Conservation (phyloP, 2,113 vertebrate species). For the Isurus oxyrinchus region DNA sequence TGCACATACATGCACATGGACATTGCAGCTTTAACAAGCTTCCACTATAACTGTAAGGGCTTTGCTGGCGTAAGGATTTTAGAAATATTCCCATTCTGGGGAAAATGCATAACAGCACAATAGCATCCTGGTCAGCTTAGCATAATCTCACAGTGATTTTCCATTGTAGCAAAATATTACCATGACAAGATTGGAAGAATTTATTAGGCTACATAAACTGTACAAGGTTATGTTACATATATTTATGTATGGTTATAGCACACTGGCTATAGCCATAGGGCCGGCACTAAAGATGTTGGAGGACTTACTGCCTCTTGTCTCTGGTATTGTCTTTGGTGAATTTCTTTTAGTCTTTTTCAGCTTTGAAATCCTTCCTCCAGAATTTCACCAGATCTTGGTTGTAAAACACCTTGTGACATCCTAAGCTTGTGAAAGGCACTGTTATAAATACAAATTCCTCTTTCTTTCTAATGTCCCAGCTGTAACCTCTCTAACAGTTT, state of each 20-base stretch:
- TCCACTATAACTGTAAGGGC: no score
- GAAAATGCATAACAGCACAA: background rate
- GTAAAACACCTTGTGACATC: background rate
- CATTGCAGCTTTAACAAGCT: background rate
- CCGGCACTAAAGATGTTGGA: background rate
- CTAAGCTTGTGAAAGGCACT: background rate
- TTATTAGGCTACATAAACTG: background rate
- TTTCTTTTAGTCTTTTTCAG: background rate
- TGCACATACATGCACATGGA: rapidly evolving
- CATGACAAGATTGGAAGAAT: background rate
- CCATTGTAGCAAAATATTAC: background rate
- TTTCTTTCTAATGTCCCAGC: background rate
- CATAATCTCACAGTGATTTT: background rate
- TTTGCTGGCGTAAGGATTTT: background rate
- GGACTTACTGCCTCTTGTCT: background rate
- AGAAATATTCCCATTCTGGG: background rate
- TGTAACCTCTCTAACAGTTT: background rate
- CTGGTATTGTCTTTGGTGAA: background rate
- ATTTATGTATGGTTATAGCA: background rate
- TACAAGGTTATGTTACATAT: background rate
- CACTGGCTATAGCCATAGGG: background rate
- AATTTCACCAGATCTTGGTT: background rate
- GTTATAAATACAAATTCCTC: background rate
- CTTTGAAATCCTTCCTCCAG: background rate
- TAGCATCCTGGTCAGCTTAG: background rate